Evolutionary conservation across 2,113 vertebrate species (phyloP).

Genomic region (Pleuronectes platessa): DNA sequence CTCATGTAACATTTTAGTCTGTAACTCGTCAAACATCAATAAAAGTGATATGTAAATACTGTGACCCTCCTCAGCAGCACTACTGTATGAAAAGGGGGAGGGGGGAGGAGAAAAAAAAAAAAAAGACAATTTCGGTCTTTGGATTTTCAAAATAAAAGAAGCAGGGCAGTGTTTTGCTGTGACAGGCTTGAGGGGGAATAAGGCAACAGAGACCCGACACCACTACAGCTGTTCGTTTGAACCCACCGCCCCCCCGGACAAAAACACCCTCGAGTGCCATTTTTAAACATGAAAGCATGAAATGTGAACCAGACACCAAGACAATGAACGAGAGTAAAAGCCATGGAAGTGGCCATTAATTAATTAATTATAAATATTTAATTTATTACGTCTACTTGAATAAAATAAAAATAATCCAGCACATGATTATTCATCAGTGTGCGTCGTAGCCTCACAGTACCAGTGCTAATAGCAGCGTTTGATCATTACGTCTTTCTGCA

Average conservation of each 20-base stretch:
- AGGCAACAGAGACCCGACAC: slow-evolving; percentile 52
- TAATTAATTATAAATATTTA: slow-evolving; percentile 12
- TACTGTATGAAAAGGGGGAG: neutral
- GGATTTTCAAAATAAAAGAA: slow-evolving; percentile 27
- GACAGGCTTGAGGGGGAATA: slow-evolving; percentile 28
- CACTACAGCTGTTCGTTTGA: neutral
- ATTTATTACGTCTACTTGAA: neutral
- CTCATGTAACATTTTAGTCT: slow-evolving; percentile 28
- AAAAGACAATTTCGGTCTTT: neutral
- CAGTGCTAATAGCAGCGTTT: slow-evolving; percentile 58
- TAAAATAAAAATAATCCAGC: slow-evolving; percentile 25
- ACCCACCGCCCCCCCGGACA: neutral
- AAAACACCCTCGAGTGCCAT: neutral
- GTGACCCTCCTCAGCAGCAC: slow-evolving; percentile 8
- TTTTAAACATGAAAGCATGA: slow-evolving; percentile 7
- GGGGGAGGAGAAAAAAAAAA: neutral
- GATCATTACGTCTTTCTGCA: slow-evolving; percentile 35
- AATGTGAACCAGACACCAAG: slow-evolving; percentile 3
- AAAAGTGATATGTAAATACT: slow-evolving; percentile 17
- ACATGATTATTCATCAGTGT: slow-evolving; percentile 3
- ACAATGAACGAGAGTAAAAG: neutral
- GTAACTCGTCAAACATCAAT: slow-evolving; percentile 12
- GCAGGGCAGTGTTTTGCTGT: neutral
- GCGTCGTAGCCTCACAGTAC: slow-evolving; percentile 29
- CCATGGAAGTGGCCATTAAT: neutral